Base-by-base conservation (phyloP, 2,888 invertebrate genomes). In the Limnephilus rhombicus region DNA sequence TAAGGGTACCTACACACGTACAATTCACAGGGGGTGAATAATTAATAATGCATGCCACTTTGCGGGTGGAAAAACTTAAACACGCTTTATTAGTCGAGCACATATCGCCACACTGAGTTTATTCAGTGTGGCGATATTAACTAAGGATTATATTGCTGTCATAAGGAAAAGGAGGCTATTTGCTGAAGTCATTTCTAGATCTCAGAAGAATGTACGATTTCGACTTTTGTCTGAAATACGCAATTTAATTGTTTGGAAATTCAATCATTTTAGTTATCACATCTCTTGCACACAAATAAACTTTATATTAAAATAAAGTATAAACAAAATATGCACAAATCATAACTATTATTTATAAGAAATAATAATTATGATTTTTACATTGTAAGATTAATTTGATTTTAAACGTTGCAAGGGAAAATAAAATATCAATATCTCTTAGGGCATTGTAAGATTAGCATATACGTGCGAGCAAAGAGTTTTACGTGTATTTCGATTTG, bases 11-110 rank as follows among this genome's bases (percentile, higher is more conserved):
- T 24, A 68, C 68, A 68, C 68, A 24, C 24, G 4, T n/a, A n/a
- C 68, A 68, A n/a, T 86, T 37, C 49, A 53, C 53, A 86, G 24
- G 7, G 86, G 91, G 85, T 34, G 86, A 83, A 24, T 34, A 91
- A 91, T 91, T 91, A 91, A 91, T 91, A 49, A 86, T 91, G 85
- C 91, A 31, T 29, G 85, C 91, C 91, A 91, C 91, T 91, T 91
- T 80, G 85, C 86, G 80, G 85, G n/a, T 68, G 80, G 86, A 80
- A 85, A 91, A 85, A 85, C 86, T 86, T 91, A 68, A 91, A 91
- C 91, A 80, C 86, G 91, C 37, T 91, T 91, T 91, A 91, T 91
- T 91, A 29, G 24, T 49, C 41, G 80, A 91, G 37, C 85, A 91
- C 85, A 91, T 41, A 34, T 41, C 83, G 37, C 83, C 37, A 3